Base-by-base conservation (phyloP, 2,113 vertebrate species). In the Emydocephalus ijimae region DNA sequence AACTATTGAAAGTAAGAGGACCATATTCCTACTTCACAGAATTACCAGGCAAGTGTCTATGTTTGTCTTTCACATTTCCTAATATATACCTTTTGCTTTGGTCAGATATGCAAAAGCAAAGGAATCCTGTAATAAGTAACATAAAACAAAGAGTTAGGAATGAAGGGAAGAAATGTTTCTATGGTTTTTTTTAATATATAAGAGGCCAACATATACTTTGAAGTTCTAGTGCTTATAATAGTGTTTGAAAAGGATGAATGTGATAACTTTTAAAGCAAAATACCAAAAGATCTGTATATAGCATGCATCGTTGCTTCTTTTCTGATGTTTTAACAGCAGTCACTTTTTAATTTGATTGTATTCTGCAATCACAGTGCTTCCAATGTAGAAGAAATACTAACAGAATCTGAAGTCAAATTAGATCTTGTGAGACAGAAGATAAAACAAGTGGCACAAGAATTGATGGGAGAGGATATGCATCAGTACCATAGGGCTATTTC, bases 1-100 rank as follows among this genome's bases (percentile, higher is more conserved):
- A 96, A 99, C 99, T 20, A 99, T 99, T 0, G 99, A 99, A 96
- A 99, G 99, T 97, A 99, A 99, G 96, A 98, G 99, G 95, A 99
- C 98, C 0, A 99, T 99, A 95, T 99, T 99, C 94, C 98, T 99
- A 90, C 97, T 99, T 59, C 99, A 99, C 92, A 98, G 99, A 97
- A 98, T 99, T 91, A 98, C 98, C 92, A 99, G 98, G 99, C 99
- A 94, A 95, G 97, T 96, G 52, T 54, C 9, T 50, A 54, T 43
- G 24, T 74, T 61, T 48, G 21, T 50, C 81, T 90, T 91, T 87
- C 39, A n/a, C 3, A 4, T 89, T 89, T 81, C 39, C 20, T 86
- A 3, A 59, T 52, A 64, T 21, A 61, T 87, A n/a, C 45, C 24
- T 59, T 81, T 23, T 5, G 12, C 24, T 4, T 74, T 61, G 20